Conservation (phyloP, 2,113 vertebrate genomes). For the Brachypteracias leptosomus region DNA sequence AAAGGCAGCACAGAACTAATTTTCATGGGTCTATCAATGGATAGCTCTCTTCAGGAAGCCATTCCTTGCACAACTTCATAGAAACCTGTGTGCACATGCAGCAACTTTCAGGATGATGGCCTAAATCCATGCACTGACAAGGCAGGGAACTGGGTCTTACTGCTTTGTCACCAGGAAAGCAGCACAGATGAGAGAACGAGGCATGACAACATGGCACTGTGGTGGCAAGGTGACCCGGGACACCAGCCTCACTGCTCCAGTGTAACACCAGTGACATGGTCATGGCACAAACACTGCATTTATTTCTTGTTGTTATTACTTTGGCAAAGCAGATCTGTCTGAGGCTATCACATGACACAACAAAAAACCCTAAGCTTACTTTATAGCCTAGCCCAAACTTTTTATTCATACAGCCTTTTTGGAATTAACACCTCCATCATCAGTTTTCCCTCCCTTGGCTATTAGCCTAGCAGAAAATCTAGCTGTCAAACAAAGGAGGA, state of each 20-base stretch:
- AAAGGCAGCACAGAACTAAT: neutral
- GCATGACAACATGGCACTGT: accelerated
- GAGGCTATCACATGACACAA: neutral
- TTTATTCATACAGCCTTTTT: neutral
- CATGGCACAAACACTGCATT: neutral
- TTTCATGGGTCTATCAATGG: neutral
- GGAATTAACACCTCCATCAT: neutral
- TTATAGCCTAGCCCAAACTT: neutral
- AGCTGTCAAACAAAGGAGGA: conserved; percentile 24
- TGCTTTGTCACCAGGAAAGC: neutral
- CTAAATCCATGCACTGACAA: neutral
- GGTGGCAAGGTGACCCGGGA: neutral
- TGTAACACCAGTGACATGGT: neutral
- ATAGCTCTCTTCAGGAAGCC: neutral
- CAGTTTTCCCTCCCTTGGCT: neutral
- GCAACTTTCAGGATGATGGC: neutral
- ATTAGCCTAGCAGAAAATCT: neutral
- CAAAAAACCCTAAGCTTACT: neutral
- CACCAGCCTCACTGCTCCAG: neutral
- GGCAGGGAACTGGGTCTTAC: neutral
- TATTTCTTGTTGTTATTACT: neutral
- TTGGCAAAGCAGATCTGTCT: neutral
- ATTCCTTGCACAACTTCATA: neutral
- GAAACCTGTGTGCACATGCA: neutral
- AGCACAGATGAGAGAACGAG: neutral